Evolutionary conservation across 1,140 invertebrate genomes (phyloP).

Genomic region (Solenopsis fugax): DNA sequence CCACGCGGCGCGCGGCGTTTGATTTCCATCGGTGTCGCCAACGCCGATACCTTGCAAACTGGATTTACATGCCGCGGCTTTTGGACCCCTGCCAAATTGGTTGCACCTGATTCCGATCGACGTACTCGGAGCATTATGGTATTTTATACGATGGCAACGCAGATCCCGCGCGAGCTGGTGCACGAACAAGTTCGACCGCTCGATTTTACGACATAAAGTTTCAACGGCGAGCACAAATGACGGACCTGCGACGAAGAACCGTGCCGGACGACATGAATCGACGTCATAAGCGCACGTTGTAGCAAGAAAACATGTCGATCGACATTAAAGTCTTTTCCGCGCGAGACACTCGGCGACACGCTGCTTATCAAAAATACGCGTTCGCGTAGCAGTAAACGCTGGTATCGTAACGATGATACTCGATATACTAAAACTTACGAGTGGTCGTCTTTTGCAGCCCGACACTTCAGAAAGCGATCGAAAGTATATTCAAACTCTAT

Average conservation of each 20-base stretch:
- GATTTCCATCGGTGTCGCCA: conserved; percentile 70
- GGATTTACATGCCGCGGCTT: conserved; percentile 77
- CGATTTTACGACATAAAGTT: conserved; percentile 80
- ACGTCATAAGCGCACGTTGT: conserved; percentile 44
- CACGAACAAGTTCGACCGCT: conserved; percentile 75
- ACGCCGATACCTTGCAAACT: conserved; percentile 73
- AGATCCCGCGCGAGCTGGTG: conserved; percentile 57
- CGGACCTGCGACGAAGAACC: conserved; percentile 74
- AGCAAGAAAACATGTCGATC: conserved; percentile 40
- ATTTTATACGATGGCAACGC: conserved; percentile 76
- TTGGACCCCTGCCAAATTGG: conserved; percentile 81
- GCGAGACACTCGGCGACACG: conserved; percentile 5
- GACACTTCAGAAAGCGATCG: background rate
- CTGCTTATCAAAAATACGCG: conserved; percentile 28
- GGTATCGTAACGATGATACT: background rate
- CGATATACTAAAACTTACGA: conserved; percentile 31
- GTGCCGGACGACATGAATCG: conserved; percentile 17
- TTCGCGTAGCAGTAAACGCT: conserved; percentile 6
- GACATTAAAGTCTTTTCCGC: conserved; percentile 31
- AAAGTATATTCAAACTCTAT: background rate
- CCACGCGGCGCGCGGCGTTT: conserved; percentile 56
- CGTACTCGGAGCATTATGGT: conserved; percentile 76
- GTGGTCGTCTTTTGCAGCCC: conserved; percentile 8
- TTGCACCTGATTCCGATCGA: conserved; percentile 83
- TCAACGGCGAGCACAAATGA: conserved; percentile 77